Base-by-base conservation (phyloP, 1,140 invertebrate species). In the Sarcophaga peregrina region DNA sequence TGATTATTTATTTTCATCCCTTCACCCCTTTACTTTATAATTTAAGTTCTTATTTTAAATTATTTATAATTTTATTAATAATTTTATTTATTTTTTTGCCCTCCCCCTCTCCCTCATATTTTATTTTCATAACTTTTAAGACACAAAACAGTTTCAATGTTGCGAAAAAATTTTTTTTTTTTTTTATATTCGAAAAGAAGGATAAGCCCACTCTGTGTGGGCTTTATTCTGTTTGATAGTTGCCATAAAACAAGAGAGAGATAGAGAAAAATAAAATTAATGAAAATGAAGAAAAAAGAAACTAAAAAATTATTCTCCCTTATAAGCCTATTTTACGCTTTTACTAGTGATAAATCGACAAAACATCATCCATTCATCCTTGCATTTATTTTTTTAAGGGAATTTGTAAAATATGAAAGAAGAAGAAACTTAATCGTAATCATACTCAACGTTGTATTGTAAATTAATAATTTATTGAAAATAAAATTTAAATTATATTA, bases 391-490 rank as follows among this genome's bases (percentile, higher is more conserved):
- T 78, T 9, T 47, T 20, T 25, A 20, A 52, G 75, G 75, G 75
- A 13, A 76, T 76, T 47, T 58, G 54, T 58, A 48, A 5, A 48
- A 45, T 76, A 76, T 47, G 37, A n/a, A 76, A 9, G n/a, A 76
- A 9, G n/a, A 76, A 37, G 25, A 37, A 37, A 37, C 9, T 78
- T 52, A 25, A 25, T 78, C 11, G 50, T 52, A 78, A 78, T 78
- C 47, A 52, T 52, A 50, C 47, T 50, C 75, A 78, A 37, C 25
- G 52, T 78, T 78, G 75, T 78, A 78, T 78, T 78, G 50, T 78
- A 78, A 78, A 78, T 78, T 78, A 78, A 78, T 78, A 52, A 78
- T 78, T 78, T 78, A 78, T 78, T 78, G 13, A 20, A 78, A 78
- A 78, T 78, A 78, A 78, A 78, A 52, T 52, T 9, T 50, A 78